Percentiles rank a stretch among this genome's conserved stretches.
Conservation (phyloP, 2,113 vertebrate genomes). For the Caranx ignobilis region DNA sequence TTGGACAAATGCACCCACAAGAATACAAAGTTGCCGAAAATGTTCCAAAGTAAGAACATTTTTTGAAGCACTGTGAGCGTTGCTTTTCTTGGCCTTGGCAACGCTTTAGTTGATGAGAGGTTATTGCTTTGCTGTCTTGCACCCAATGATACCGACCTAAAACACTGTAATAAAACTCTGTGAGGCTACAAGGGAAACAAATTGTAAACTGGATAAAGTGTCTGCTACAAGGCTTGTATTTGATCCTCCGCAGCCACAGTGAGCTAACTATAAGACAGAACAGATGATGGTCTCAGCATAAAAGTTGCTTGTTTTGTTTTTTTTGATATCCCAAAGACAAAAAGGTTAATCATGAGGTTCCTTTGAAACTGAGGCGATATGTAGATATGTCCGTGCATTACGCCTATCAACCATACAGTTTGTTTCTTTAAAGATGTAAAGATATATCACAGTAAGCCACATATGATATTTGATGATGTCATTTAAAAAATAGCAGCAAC, state of each 20-base stretch:
- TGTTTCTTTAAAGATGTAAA: no score
- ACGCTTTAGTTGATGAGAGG: conserved; percentile 26
- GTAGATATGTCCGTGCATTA: neutral
- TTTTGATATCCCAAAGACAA: neutral
- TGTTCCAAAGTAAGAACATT: neutral
- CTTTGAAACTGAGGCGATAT: neutral
- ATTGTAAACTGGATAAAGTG: conserved; percentile 12
- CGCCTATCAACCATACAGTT: neutral
- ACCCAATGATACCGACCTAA: conserved; percentile 26
- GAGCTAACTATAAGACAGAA: neutral
- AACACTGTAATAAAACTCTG: conserved; percentile 32
- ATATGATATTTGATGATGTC: no score
- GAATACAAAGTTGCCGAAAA: neutral
- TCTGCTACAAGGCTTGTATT: neutral
- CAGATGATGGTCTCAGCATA: neutral
- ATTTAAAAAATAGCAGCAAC: no score
- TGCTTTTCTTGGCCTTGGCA: conserved; percentile 27
- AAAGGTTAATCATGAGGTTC: neutral
- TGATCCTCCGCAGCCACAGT: neutral
- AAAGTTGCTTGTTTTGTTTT: neutral
- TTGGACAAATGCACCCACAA: neutral
- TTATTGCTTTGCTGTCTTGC: conserved; percentile 37
- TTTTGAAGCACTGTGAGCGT: neutral
- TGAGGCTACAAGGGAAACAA: conserved; percentile 2
- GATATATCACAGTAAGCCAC: no score